Evolutionary conservation across 2,888 invertebrate genomes (phyloP).

Genomic region (Harpalus rufipes): DNA sequence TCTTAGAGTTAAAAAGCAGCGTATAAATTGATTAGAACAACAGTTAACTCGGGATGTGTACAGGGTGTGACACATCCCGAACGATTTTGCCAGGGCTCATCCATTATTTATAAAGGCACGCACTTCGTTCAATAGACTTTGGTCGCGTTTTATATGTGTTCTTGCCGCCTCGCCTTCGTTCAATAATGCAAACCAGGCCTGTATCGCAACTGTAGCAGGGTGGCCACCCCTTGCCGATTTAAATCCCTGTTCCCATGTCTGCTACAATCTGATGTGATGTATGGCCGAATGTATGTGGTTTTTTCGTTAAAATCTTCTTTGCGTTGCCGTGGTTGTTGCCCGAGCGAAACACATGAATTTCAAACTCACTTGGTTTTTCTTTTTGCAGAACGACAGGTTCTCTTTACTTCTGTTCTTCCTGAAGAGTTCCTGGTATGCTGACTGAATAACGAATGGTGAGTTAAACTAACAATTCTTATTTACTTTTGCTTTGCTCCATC

Average conservation of each 20-base stretch:
- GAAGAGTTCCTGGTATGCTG: slow-evolving; percentile 11
- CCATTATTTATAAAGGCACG: slow-evolving; percentile 60
- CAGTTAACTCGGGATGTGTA: slow-evolving; percentile 18
- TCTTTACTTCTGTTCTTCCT: neutral
- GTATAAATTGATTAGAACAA: slow-evolving; percentile 60
- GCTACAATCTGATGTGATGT: slow-evolving; percentile 65
- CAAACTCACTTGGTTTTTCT: slow-evolving; percentile 45
- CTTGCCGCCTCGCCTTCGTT: slow-evolving; percentile 53
- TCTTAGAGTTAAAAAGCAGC: slow-evolving; percentile 57
- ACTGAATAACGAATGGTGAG: slow-evolving; percentile 45
- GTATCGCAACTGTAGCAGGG: slow-evolving; percentile 4
- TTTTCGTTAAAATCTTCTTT: slow-evolving; percentile 58
- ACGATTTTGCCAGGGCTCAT: slow-evolving; percentile 51
- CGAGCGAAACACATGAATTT: slow-evolving; percentile 59
- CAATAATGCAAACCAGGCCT: slow-evolving; percentile 64
- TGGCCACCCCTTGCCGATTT: slow-evolving; percentile 60
- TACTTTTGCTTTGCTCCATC: slow-evolving; percentile 11
- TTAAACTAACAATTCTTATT: slow-evolving; percentile 49
- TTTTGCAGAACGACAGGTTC: slow-evolving; percentile 30
- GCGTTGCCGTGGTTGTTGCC: slow-evolving; percentile 2
- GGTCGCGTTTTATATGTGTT: slow-evolving; percentile 61
- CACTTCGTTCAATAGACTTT: slow-evolving; percentile 64
- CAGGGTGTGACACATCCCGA: slow-evolving; percentile 51
- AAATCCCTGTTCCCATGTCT: slow-evolving; percentile 62
- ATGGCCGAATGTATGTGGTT: slow-evolving; percentile 57